phyloP scores from a whole-genome alignment of 2,888 invertebrate species.

The Penaeus monodon region DNA sequence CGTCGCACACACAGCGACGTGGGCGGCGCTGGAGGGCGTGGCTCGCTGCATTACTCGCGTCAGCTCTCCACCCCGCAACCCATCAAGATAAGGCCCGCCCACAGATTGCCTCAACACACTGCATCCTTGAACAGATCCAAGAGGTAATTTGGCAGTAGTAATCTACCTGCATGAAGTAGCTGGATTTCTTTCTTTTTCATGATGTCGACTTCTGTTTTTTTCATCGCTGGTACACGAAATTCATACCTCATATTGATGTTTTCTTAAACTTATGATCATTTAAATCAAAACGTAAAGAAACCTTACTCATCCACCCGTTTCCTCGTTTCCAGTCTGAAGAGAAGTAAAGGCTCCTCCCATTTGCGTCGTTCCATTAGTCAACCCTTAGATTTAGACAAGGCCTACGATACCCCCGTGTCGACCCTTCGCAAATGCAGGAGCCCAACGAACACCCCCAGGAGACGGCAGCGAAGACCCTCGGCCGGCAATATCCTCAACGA shows the following conservation, averaged over 20 bases:
- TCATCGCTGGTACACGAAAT: too few relatives aligned
- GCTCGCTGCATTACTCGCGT: conserved; percentile 42
- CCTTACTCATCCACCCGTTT: too few relatives aligned
- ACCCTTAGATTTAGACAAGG: conserved; percentile 69
- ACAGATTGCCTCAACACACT: conserved; percentile 55
- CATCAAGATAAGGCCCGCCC: conserved; percentile 53
- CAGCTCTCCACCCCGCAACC: conserved; percentile 60
- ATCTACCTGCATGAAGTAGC: too few relatives aligned
- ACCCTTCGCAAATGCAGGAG: conserved; percentile 39
- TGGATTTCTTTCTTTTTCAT: background rate
- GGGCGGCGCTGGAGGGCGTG: conserved; percentile 37
- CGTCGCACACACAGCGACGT: conserved; percentile 51
- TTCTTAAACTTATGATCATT: too few relatives aligned
- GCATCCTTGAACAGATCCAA: conserved; percentile 42
- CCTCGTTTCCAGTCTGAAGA: conserved; percentile 59
- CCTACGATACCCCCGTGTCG: conserved; percentile 34
- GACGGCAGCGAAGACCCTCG: conserved; percentile 55
- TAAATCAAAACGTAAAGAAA: too few relatives aligned
- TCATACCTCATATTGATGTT: too few relatives aligned
- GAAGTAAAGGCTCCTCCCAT: conserved; percentile 66
- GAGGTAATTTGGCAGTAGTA: conserved; percentile 13
- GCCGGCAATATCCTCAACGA: conserved; percentile 62
- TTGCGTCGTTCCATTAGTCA: conserved; percentile 79
- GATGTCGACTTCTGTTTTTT: background rate
- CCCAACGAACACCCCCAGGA: conserved; percentile 32